Conservation (phyloP, 2,888 invertebrate species). For the Hyles lineata region DNA sequence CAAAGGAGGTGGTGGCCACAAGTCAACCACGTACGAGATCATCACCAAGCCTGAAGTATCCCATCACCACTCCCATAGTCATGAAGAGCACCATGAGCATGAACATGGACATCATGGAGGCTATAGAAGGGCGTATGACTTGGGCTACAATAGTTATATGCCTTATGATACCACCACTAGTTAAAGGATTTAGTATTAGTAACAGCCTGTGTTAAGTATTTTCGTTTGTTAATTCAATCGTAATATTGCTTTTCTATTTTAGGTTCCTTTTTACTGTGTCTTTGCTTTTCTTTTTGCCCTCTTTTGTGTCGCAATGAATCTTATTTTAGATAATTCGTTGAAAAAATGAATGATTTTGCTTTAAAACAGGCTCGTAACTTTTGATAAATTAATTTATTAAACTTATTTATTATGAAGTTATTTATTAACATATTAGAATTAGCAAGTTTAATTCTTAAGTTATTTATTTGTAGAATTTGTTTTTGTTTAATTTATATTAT, state of each 20-base stretch:
- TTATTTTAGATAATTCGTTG: background rate
- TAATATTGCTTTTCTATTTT: too few relatives aligned
- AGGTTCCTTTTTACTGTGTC: too few relatives aligned
- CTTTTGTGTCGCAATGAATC: too few relatives aligned
- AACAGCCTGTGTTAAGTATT: background rate
- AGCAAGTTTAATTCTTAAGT: background rate
- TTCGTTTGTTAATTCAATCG: background rate
- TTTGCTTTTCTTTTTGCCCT: too few relatives aligned
- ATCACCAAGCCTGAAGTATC: constrained; percentile 92
- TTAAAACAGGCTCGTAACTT: constrained; percentile 35
- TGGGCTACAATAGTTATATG: constrained; percentile 74
- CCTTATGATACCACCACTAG: constrained; percentile 70
- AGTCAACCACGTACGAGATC: constrained; percentile 92
- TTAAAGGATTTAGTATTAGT: constrained; percentile 36
- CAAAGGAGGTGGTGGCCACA: constrained; percentile 89
- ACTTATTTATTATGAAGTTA: constrained; percentile 49
- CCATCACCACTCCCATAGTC: constrained; percentile 88
- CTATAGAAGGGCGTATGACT: constrained; percentile 83
- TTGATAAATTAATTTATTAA: constrained; percentile 54
- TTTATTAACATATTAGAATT: constrained; percentile 39
- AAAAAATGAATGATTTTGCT: too few relatives aligned
- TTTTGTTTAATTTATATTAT: background rate
- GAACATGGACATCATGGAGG: constrained; percentile 83
- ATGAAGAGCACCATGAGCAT: constrained; percentile 86
- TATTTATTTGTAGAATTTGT: background rate